phyloP scores from a whole-genome alignment of 2,888 invertebrate genomes.

The Agriopis marginaria region DNA sequence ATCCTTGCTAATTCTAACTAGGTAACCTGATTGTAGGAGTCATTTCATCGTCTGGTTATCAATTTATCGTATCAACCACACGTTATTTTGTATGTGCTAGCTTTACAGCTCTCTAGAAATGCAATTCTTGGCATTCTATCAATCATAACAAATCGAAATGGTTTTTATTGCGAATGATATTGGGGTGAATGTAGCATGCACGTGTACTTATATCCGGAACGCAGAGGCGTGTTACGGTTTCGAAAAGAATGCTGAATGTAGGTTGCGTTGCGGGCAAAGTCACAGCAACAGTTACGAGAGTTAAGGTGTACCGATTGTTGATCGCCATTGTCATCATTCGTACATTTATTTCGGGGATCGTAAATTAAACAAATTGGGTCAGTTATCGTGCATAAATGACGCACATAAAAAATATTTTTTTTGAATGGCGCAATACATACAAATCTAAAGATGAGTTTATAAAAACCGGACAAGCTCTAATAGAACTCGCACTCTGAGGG shows the following conservation, averaged over 20 bases:
- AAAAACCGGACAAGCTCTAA: no score
- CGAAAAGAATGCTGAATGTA: slow-evolving; percentile 86
- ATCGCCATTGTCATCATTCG: slow-evolving; percentile 73
- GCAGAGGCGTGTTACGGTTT: slow-evolving; percentile 85
- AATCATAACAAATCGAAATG: slow-evolving; percentile 66
- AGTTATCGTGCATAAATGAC: slow-evolving; percentile 37
- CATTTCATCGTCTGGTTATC: slow-evolving; percentile 49
- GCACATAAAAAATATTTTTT: slow-evolving; percentile 8
- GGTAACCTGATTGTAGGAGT: neutral
- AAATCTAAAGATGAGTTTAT: no score
- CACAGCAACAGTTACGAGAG: slow-evolving; percentile 68
- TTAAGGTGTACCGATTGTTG: slow-evolving; percentile 71
- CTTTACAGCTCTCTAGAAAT: slow-evolving; percentile 81
- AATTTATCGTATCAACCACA: slow-evolving; percentile 68
- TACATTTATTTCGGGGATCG: slow-evolving; percentile 60
- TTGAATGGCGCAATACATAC: no score
- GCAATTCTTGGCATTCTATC: slow-evolving; percentile 72
- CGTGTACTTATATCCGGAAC: slow-evolving; percentile 76
- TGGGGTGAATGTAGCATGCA: slow-evolving; percentile 76
- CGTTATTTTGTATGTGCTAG: slow-evolving; percentile 62
- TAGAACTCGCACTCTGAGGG: no score
- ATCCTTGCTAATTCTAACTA: no score
- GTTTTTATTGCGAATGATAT: slow-evolving; percentile 72
- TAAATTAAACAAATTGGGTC: slow-evolving; percentile 54
- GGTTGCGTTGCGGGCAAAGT: slow-evolving; percentile 80